Evolutionary conservation across 23 tunicate genomes (phyloP).

Genomic region (Clavelina lepadiformis): DNA sequence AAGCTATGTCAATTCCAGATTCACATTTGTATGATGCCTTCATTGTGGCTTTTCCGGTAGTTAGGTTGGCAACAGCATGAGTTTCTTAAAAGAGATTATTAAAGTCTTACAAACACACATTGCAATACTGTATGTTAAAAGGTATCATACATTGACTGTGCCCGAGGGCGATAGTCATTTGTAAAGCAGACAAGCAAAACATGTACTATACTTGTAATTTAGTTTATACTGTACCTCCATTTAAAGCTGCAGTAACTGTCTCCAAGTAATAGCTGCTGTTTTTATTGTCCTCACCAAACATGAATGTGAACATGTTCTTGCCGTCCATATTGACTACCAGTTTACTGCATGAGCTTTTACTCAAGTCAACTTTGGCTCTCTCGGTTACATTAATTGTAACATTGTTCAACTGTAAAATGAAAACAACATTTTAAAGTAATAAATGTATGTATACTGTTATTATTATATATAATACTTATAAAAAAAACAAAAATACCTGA

Average conservation of each 20-base stretch:
- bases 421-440: neutral
- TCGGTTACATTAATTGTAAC: constrained; percentile 15
- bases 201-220: too few species aligned
- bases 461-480: too few species aligned
- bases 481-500: too few species aligned
- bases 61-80: neutral
- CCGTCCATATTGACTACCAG: constrained; percentile 14
- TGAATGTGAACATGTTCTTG: constrained; percentile 12
- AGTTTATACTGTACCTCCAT: constrained; percentile 20
- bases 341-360: constrained; percentile 18
- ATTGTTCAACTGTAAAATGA: constrained; percentile 2
- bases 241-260: constrained; percentile 18
- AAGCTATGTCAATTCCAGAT: constrained; percentile 20
- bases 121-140: too few species aligned
- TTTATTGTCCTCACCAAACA: constrained; percentile 18
- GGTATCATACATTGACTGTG: too few species aligned
- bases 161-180: too few species aligned
- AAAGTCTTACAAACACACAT: too few species aligned
- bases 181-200: too few species aligned
- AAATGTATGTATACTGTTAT: neutral
- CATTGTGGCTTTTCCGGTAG: constrained; percentile 36
- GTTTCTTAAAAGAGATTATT: too few species aligned
- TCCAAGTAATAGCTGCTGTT: constrained; percentile 18
- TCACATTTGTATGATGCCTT: constrained; percentile 64
- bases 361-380: constrained; percentile 4